Conservation (phyloP, 2,113 vertebrate genomes). For the Oryzias celebensis region DNA sequence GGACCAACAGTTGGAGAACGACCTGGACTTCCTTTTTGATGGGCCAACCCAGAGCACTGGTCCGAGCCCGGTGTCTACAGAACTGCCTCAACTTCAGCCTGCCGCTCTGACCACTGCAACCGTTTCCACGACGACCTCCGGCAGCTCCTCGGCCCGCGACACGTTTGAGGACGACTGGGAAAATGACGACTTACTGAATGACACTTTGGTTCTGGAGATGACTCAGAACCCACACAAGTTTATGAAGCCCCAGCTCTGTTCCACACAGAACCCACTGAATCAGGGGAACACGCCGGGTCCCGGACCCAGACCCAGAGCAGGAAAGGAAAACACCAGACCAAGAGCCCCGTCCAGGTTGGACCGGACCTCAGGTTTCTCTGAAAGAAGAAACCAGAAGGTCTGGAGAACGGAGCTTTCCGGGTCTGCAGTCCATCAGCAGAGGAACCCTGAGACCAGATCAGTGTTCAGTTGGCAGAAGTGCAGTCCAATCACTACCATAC, state of each 20-base stretch:
- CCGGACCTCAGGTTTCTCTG: conserved; percentile 38
- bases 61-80: conserved; percentile 72
- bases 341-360: conserved; percentile 39
- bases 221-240: conserved; percentile 78
- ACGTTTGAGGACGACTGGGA: conserved; percentile 85
- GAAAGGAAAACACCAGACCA: conserved; percentile 11
- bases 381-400: neutral
- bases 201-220: conserved; percentile 83
- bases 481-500: neutral
- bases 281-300: neutral
- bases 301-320: neutral
- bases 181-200: conserved; percentile 80
- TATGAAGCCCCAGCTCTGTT: conserved; percentile 35
- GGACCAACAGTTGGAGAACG: conserved; percentile 68
- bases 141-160: neutral
- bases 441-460: neutral
- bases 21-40: conserved; percentile 85
- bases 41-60: conserved; percentile 82
- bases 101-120: neutral
- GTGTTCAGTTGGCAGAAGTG: neutral
- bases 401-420: neutral
- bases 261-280: conserved; percentile 52
- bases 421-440: neutral
- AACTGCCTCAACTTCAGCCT: conserved; percentile 8
- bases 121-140: accelerated